These are phyloP conservation scores for Cyanoramphus novaezelandiae DNA, from an alignment of 2,113 vertebrate species.

Conservation along the genomic window DNA sequence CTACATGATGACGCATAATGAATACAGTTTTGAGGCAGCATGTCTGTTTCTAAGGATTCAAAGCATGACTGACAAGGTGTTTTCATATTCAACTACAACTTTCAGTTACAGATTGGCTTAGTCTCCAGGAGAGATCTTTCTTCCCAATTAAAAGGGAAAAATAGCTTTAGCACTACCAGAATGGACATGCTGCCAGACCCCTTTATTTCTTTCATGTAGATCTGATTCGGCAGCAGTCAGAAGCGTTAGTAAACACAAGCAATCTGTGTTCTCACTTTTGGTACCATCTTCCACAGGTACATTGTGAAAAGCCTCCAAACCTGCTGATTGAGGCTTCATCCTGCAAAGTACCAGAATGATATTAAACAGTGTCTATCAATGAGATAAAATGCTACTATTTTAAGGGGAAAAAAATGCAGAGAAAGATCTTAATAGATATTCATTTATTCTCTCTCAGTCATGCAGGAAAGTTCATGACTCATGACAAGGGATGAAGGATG, in stretches of 20 bases:
- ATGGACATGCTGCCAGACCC: neutral
- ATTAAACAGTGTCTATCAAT: slow-evolving; percentile 13
- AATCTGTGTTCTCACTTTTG: neutral
- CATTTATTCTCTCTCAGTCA: slow-evolving; percentile 9
- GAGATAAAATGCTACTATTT: slow-evolving; percentile 15
- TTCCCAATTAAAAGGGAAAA: slow-evolving; percentile 29
- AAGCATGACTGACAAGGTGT: neutral
- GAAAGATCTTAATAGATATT: slow-evolving; percentile 4
- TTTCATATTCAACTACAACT: slow-evolving; percentile 43
- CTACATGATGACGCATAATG: neutral
- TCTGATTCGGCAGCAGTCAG: neutral
- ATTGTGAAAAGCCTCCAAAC: neutral
- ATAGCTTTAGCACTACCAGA: neutral
- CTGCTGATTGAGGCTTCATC: neutral
- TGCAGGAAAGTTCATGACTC: slow-evolving; percentile 41
- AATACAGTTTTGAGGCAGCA: neutral
- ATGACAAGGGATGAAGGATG: slow-evolving; percentile 24
- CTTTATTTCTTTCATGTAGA: neutral
- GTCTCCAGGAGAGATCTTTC: slow-evolving; percentile 20
- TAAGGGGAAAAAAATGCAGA: neutral
- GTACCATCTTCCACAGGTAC: neutral
- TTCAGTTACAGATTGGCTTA: slow-evolving; percentile 23
- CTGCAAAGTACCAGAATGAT: neutral
- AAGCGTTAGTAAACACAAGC: neutral
- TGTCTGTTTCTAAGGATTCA: neutral